Evolutionary conservation across 1,140 invertebrate genomes (phyloP), one percentile per base, ranked within the genome.

Genomic region (Octopus bimaculoides): DNA sequence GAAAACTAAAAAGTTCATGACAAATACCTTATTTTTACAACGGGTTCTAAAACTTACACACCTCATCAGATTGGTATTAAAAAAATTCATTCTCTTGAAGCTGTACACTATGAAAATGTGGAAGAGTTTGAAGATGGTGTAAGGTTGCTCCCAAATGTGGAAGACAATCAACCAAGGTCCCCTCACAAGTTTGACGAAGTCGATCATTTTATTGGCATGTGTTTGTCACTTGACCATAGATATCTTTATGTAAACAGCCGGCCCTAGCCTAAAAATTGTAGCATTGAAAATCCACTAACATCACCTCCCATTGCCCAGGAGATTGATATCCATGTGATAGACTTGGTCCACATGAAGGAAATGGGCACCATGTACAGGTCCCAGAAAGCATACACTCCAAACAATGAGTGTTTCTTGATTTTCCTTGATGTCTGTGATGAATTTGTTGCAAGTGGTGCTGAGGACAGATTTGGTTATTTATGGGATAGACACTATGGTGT

Each of bases 261-360:
- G 80, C 94, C 95, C 1, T 97, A 95, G 96, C 95, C 95, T 4
- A 91, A 93, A 84, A 93, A 93, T 78, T 96, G 95, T 86, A 90
- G 91, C 17, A 96, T 96, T 81, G 92, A 92, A 6, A 94, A 96
- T 91, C 94, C 95, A 0, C 89, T 96, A 14, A 92, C 94, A 85
- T 95, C 95, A 54, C 95, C 95, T 4, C 95, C 95, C 0, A 95
- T 96, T 84, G 95, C 95, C n/a, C 94, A 96, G 90, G 95, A 96
- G 91, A 96, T 96, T 79, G 95, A 97, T 87, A 95, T 96, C 83
- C 95, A 96, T 85, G 95, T 96, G 2, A 96, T 96, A 83, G 95
- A 96, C 90, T 90, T 96, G 80, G 92, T 93, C 56, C 95, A 93
- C 0, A 91, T 96, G 54, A 93, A 94, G 86, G 92, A 94, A 90